Base-by-base conservation (phyloP, 2,888 invertebrate species). In the Phaedon cochleariae region DNA sequence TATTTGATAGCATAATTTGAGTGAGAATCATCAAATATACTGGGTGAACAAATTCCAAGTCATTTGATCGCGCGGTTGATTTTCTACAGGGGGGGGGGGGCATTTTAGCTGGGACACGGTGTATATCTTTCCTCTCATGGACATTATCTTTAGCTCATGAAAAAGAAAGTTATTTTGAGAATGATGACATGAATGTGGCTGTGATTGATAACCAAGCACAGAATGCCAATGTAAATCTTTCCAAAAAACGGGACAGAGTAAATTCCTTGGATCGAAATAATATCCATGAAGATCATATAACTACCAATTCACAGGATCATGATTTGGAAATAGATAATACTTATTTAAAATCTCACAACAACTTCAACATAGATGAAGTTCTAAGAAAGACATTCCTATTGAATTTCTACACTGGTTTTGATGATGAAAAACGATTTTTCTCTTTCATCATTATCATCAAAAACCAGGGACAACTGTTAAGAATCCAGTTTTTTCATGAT, bases 331-430 rank as follows among this genome's bases (percentile, higher is more conserved):
- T 21, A 15, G 51, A 51, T 7, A 51, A 22, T 22, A 21, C 51
- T 2, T 51, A 22, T 20, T 51, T 51, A 22, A 51, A 51, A 51
- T 22, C 22, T 21, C 51, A 51, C 22, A 51, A 2, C 51, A 51
- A 51, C 51, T 51, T 51, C 15, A 51, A 51, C n/a, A 51, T 51
- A 51, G 51, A 51, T 51, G 51, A 51, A 51, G 51, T 51, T 51
- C 22, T 51, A 2, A 51, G 12, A 51, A 51, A 51, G 20, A 22
- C 51, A 51, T 51, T 51, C 51, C 15, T 51, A 21, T 22, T 51
- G 51, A 51, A 51, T 51, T 51, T 51, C 51, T 51, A 51, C 22
- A 51, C 51, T 55, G 55, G 18, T 9, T 34, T 34, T 34, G 34
- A 34, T 34, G 34, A 34, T 34, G 9, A 12, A 34, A 34, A 34